Percentiles rank a stretch among this genome's conserved stretches.
Conservation (phyloP, 2,113 vertebrate genomes). For the Xiphophorus hellerii region DNA sequence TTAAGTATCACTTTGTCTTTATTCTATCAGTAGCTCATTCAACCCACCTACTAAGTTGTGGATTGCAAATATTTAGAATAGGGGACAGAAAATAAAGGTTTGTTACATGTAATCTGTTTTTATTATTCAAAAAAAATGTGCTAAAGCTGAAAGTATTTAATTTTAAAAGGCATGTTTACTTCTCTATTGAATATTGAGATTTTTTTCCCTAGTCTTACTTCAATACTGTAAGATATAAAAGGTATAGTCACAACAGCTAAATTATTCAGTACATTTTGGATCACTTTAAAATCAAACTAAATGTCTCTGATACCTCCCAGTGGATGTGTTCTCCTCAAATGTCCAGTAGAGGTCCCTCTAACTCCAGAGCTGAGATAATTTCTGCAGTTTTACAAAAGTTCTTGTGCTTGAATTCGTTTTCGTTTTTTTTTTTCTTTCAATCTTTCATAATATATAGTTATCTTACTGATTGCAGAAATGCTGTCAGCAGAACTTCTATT, state of each 20-base stretch:
- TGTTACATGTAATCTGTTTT: neutral
- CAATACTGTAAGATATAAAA: too few species aligned
- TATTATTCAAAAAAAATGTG: neutral
- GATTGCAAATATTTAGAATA: neutral
- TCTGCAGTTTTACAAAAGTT: neutral
- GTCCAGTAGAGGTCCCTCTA: constrained; percentile 56
- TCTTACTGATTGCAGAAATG: too few species aligned
- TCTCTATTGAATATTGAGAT: neutral
- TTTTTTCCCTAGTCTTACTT: neutral
- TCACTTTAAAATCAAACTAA: too few species aligned
- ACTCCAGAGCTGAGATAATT: constrained; percentile 6
- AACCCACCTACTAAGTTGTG: too few species aligned
- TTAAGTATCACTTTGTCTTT: neutral
- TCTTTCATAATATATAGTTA: too few species aligned
- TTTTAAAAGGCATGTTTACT: neutral
- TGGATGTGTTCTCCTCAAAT: neutral
- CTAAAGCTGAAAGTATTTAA: neutral
- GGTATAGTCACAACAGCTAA: too few species aligned
- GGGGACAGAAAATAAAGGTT: neutral
- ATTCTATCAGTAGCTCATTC: too few species aligned
- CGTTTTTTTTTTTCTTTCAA: neutral
- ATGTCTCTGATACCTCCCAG: too few species aligned
- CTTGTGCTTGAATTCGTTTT: neutral
- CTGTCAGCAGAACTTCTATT: too few species aligned
- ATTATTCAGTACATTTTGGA: too few species aligned